Evolutionary conservation across 1,140 invertebrate species (phyloP), one percentile per base, ranked within the genome.

Genomic region (Rhyacophila brunnea): DNA sequence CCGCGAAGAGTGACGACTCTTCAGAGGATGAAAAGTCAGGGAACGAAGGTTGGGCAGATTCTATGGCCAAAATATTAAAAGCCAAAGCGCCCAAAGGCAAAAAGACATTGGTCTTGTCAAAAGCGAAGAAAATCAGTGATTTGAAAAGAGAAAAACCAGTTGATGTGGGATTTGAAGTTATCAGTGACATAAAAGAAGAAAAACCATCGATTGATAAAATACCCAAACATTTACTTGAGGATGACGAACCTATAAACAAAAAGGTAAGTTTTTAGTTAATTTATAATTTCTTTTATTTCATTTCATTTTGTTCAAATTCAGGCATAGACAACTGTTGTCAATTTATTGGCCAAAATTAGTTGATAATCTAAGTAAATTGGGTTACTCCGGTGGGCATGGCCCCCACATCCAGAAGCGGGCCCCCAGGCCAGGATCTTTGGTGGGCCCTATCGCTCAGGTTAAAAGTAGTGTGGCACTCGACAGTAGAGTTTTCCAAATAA

Each of bases 31-130:
- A 49, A 42, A 46, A 49, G n/a, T 14, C 6, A 36, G 50, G 65
- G 10, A 85, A 84, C 68, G 71, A 72, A 62, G 82, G 79, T n/a
- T 85, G 80, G 87, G 87, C 86, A 42, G 83, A 89, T 74, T 87
- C 83, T 3, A 82, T 90, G 71, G 78, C 82, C 38, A 89, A 90
- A 75, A 89, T 93, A 68, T 74, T 93, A 20, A 81, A 82, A 44
- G 83, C 85, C 17, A 86, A 81, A 38, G 88, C 90, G 70, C 87
- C 88, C 1, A 88, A 89, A 75, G 81, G 82, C 36, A 90, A 89
- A 66, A 88, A 87, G 69, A 82, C 83, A 0, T 68, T 90, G 54
- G 87, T 92, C 2, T 70, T 93, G 48, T 87, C 87, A 4, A 85
- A 85, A 72, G 87, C 88, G 4, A 91, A 88, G 68, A 88, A 86